Conservation (phyloP, 2,113 vertebrate genomes). For the Sinocyclocheilus anshuiensis region DNA sequence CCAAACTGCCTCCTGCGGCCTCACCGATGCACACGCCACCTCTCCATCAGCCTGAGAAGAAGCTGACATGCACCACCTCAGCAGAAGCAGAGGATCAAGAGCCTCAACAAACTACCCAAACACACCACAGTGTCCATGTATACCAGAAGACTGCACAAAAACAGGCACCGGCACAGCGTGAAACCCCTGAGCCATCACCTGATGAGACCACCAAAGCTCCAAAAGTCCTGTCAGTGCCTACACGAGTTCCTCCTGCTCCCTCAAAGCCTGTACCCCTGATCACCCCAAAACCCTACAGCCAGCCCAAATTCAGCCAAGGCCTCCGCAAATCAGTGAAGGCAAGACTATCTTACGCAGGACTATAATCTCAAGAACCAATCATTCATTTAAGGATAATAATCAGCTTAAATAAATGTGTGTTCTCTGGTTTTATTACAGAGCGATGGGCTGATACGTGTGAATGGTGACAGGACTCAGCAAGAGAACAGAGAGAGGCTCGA, state of each 20-base stretch:
- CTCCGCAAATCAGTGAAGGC: constrained; percentile 90
- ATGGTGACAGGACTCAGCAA: constrained; percentile 74
- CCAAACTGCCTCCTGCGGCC: constrained; percentile 72
- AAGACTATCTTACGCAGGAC: constrained; percentile 41
- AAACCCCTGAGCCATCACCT: constrained; percentile 64
- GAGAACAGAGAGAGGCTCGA: constrained; percentile 62
- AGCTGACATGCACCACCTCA: background rate
- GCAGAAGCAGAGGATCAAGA: constrained; percentile 50
- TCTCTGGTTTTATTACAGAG: constrained; percentile 72
- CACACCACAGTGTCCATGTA: constrained; percentile 62
- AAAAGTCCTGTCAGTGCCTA: constrained; percentile 60
- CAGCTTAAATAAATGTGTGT: background rate
- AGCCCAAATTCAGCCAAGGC: constrained; percentile 81
- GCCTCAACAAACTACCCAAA: constrained; percentile 62
- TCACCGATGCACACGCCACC: background rate
- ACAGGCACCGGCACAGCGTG: constrained; percentile 60
- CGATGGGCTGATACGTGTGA: constrained; percentile 85
- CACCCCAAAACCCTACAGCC: constrained; percentile 91
- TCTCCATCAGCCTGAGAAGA: background rate
- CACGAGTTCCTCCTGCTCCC: constrained; percentile 66
- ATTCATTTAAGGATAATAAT: background rate
- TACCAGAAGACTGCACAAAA: constrained; percentile 50
- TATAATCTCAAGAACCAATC: background rate
- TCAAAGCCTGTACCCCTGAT: constrained; percentile 89
- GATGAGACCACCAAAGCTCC: constrained; percentile 59